Evolutionary conservation across 92 coral and sea anemone genomes (phyloP).

Genomic region (Palythoa heliodiscus): DNA sequence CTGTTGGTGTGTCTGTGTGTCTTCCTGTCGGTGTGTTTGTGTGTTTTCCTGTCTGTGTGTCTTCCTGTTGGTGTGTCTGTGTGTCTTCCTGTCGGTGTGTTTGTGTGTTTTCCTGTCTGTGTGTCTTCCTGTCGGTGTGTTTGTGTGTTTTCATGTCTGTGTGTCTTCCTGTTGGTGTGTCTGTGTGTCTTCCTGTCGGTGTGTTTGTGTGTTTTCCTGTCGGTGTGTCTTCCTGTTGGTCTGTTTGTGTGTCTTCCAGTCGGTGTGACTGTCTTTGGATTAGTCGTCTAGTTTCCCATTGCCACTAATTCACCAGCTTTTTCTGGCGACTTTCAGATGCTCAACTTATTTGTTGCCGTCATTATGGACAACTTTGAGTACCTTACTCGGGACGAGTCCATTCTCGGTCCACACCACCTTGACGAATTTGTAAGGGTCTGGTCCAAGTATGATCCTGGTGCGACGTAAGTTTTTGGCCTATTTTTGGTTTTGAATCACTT

Average conservation of each 20-base stretch:
- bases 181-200: background rate
- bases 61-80: no score
- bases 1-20: no score
- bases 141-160: no score
- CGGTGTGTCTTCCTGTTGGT: background rate
- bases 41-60: no score
- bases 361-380: slow-evolving; percentile 99
- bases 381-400: slow-evolving; percentile 97
- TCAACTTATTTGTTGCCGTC: slow-evolving; percentile 97
- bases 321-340: slow-evolving; percentile 63
- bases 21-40: no score
- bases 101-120: no score
- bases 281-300: background rate
- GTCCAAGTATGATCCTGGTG: slow-evolving; percentile 99
- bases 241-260: background rate
- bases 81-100: no score
- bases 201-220: background rate
- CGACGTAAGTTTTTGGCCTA: slow-evolving; percentile 81
- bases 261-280: background rate
- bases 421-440: slow-evolving; percentile 99
- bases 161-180: no score
- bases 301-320: background rate
- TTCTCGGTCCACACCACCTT: slow-evolving; percentile 99
- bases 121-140: no score
- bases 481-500: no score